These are phyloP conservation scores for Cenopis cana DNA, from an alignment of 2,888 invertebrate genomes.

Conservation along the genomic window DNA sequence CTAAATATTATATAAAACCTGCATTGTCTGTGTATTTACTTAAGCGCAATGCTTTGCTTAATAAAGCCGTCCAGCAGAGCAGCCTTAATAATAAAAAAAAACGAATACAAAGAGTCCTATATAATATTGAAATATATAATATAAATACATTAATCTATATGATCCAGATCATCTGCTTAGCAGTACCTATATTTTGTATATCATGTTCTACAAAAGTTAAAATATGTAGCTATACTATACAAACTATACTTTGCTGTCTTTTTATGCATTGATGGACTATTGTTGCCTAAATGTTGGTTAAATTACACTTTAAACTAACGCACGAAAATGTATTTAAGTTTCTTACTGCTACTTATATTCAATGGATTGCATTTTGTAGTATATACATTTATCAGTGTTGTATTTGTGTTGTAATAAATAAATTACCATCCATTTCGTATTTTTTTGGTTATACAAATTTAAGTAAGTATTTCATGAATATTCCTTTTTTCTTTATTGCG, in stretches of 20 bases:
- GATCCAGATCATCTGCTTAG: constrained; percentile 54
- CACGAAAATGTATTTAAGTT: constrained; percentile 19
- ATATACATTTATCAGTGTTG: constrained; percentile 35
- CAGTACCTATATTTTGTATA: constrained; percentile 57
- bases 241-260: constrained; percentile 14
- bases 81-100: constrained; percentile 48
- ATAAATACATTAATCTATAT: constrained; percentile 44
- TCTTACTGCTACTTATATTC: constrained; percentile 12
- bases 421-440: constrained; percentile 15
- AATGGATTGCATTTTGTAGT: constrained; percentile 28
- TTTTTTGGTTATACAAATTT: background rate
- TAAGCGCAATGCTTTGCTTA: constrained; percentile 59
- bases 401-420: constrained; percentile 42
- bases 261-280: constrained; percentile 17
- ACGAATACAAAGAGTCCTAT: constrained; percentile 16
- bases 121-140: constrained; percentile 42
- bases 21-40: constrained; percentile 42
- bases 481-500: too few species aligned
- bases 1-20: background rate
- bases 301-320: constrained; percentile 14
- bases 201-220: constrained; percentile 44
- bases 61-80: constrained; percentile 66
- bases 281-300: constrained; percentile 26
- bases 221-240: background rate
- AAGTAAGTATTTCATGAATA: too few species aligned